These are phyloP conservation scores for Halichondria panicea DNA, from an alignment of 37 sponge, comb jelly and placozoan genomes.

Conservation along the genomic window DNA sequence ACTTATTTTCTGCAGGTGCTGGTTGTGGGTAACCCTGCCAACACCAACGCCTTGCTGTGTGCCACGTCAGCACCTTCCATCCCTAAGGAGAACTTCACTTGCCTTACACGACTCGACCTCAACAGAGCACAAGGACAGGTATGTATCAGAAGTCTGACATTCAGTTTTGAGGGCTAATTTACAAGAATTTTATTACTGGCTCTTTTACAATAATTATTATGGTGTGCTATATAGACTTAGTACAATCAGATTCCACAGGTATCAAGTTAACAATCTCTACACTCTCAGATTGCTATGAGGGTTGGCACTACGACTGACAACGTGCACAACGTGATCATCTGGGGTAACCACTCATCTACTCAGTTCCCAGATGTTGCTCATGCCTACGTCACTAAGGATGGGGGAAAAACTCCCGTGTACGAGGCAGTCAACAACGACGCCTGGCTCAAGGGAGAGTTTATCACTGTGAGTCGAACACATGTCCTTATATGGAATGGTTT, in stretches of 20 bases:
- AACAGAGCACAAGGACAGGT: slow-evolving; percentile 96
- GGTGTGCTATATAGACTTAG: neutral
- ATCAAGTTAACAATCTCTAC: neutral
- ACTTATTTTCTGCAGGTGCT: slow-evolving; percentile 67
- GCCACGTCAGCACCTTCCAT: slow-evolving; percentile 80
- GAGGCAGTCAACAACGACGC: slow-evolving; percentile 89
- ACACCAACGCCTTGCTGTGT: slow-evolving; percentile 91
- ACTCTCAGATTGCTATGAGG: slow-evolving; percentile 68
- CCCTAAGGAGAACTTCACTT: slow-evolving; percentile 90
- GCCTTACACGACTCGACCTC: slow-evolving; percentile 94
- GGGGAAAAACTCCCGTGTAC: slow-evolving; percentile 41
- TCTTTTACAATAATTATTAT: neutral
- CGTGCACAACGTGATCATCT: slow-evolving; percentile 94
- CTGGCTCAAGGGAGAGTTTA: slow-evolving; percentile 97
- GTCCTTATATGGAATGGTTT: too few species aligned
- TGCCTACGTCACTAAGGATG: slow-evolving; percentile 53
- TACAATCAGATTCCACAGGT: neutral
- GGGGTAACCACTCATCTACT: slow-evolving; percentile 99
- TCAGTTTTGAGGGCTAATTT: neutral
- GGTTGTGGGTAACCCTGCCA: slow-evolving; percentile 98
- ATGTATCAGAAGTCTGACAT: neutral
- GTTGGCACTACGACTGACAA: slow-evolving; percentile 50
- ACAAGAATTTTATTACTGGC: neutral
- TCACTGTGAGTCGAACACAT: slow-evolving; percentile 51
- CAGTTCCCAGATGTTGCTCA: slow-evolving; percentile 96